A percentile compares a stretch with the other conserved stretches of the same genome.
Evolutionary conservation across 2,113 vertebrate genomes (phyloP).

Genomic region (Hippolais icterina): DNA sequence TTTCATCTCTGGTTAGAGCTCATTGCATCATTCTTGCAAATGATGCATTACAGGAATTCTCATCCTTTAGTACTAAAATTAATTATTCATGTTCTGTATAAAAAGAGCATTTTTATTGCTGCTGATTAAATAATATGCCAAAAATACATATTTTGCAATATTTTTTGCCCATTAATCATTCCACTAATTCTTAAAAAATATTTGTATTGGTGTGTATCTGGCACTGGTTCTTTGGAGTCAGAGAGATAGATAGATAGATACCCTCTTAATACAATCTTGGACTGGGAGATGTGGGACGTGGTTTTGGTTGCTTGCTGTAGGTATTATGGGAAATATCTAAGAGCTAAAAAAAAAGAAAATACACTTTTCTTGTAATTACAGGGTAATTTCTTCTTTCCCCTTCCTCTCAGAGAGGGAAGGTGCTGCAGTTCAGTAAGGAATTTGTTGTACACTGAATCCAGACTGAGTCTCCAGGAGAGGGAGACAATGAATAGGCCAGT

Average conservation of each 20-base stretch:
- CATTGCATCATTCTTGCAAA: neutral
- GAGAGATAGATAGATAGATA: neutral
- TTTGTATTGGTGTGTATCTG: neutral
- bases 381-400: neutral
- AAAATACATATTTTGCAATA: neutral
- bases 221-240: neutral
- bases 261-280: neutral
- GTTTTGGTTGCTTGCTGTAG: neutral
- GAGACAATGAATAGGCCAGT: conserved; percentile 40
- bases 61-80: neutral
- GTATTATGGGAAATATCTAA: neutral
- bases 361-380: neutral
- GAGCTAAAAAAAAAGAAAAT: neutral
- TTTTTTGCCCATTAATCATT: neutral
- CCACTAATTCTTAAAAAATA: conserved; percentile 12
- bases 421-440: neutral
- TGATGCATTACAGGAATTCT: neutral
- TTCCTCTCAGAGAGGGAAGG: neutral
- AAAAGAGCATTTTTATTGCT: neutral
- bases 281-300: neutral
- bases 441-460: neutral
- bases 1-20: neutral
- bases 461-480: conserved; percentile 31
- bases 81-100: neutral
- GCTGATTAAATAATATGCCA: neutral